Base-by-base conservation (phyloP, 2,113 vertebrate genomes). In the Centrocercus urophasianus region DNA sequence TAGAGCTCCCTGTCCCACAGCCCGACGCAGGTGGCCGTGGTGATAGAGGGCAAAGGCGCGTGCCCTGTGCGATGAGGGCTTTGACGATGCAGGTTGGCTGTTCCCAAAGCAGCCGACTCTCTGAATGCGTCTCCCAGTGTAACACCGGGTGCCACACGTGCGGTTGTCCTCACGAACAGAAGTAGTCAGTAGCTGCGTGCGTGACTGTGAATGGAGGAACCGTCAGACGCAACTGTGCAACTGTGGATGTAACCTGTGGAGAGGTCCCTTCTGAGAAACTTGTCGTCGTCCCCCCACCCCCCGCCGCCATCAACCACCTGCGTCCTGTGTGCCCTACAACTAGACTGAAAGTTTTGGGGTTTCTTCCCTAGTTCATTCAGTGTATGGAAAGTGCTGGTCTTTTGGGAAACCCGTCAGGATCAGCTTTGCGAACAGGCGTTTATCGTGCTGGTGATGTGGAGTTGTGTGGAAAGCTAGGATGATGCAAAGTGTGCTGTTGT, bases 401-500 rank as follows among this genome's bases (percentile, higher is more conserved):
- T 64, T 72, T 10, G 43, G 54, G n/a, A 60, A 27, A 1, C 11
- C 10, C 24, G 57, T 88, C 47, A 40, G n/a, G 63, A 21, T 75
- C 77, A 64, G 74, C 59, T 69, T 47, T 69, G 83, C 63, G 45
- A 57, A 8, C 32, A 17, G 57, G 24, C 4, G 1, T 13, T 34
- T 13, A 4, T 71, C 11, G 2, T 21, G 0, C 28, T 1, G 21
- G 19, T 34, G 50, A 11, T 48, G 32, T 18, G 54, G 54, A 47
- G 19, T 5, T 19, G 8, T 3, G 0, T 3, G 42, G 6, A 17
- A 11, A 45, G 34, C 63, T 32, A 7, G 61, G 25, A 12, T 7
- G 1, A 22, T 16, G 0, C 12, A 6, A 20, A 21, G 27, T 30
- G n/a, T 0, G 0, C 2, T 6, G 12, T 3, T 14, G 8, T 10